Evolutionary conservation across 1,140 invertebrate genomes (phyloP).

Genomic region (Trichogramma pretiosum): DNA sequence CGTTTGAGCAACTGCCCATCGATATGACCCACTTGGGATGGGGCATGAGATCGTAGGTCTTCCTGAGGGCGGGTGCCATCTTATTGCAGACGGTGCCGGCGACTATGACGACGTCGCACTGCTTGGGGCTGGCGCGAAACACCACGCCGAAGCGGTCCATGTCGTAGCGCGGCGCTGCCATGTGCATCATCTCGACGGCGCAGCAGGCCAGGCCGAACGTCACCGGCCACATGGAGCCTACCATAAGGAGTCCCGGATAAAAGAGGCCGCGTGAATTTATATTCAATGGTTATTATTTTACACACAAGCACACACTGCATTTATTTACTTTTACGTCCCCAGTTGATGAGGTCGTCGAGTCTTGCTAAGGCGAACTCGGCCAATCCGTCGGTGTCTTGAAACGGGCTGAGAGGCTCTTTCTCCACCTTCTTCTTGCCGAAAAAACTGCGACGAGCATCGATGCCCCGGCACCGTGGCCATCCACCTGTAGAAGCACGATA

Average conservation of each 20-base stretch:
- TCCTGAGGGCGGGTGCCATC: conserved; percentile 89
- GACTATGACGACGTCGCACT: conserved; percentile 90
- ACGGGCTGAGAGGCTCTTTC: conserved; percentile 61
- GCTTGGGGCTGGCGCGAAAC: conserved; percentile 85
- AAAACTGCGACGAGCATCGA: no score
- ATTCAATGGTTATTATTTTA: not conserved
- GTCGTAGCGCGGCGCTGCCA: conserved; percentile 59
- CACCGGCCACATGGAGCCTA: conserved; percentile 77
- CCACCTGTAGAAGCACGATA: no score
- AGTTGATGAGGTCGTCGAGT: conserved; percentile 90
- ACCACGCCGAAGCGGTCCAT: conserved; percentile 88
- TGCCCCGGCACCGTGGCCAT: no score
- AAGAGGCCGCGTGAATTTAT: not conserved
- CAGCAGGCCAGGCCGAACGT: conserved; percentile 92
- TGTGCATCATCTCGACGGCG: conserved; percentile 98
- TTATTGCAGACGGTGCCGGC: conserved; percentile 94
- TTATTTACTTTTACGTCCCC: conserved; percentile 68
- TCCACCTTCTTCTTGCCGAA: no score
- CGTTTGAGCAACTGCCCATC: conserved; percentile 96
- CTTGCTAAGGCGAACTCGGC: conserved; percentile 70
- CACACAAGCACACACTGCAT: not conserved
- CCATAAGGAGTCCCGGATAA: not conserved
- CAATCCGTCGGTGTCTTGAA: conserved; percentile 61
- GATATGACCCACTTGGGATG: conserved; percentile 90
- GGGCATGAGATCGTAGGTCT: conserved; percentile 85